Evolutionary conservation across 2,113 vertebrate genomes (phyloP).

Genomic region (Nothocercus julius): DNA sequence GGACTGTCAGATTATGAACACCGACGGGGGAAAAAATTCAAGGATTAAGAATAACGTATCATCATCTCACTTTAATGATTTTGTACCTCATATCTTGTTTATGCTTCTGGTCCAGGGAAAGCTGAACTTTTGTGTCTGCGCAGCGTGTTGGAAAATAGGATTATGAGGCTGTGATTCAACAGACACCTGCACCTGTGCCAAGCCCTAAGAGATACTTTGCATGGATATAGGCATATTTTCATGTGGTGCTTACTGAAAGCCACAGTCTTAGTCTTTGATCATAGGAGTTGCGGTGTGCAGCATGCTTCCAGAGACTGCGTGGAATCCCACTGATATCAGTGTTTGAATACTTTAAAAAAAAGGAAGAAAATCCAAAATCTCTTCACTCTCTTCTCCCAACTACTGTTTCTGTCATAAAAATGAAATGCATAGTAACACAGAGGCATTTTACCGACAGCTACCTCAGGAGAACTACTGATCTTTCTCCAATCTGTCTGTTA

Average conservation of each 20-base stretch:
- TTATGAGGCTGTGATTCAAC: background rate
- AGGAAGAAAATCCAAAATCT: rapidly evolving
- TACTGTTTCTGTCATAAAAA: background rate
- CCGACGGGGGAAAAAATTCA: rapidly evolving
- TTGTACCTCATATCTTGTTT: background rate
- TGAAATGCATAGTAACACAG: background rate
- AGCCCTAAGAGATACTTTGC: background rate
- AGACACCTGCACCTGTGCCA: background rate
- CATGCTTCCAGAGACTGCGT: background rate
- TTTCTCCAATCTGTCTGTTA: background rate
- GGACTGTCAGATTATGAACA: background rate
- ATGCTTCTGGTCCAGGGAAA: background rate
- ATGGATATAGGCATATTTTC: background rate
- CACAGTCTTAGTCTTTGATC: background rate
- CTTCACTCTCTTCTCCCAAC: background rate
- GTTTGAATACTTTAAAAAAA: background rate
- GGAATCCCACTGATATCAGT: background rate
- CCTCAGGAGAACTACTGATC: background rate
- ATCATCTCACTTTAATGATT: background rate
- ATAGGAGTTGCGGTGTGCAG: background rate
- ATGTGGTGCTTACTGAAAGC: background rate
- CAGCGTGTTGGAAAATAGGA: background rate
- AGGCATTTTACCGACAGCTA: background rate
- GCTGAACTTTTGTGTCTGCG: background rate
- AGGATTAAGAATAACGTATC: background rate